Evolutionary conservation across 2,888 invertebrate genomes (phyloP), one percentile per base, ranked within the genome.

Genomic region (Cepaea hortensis): DNA sequence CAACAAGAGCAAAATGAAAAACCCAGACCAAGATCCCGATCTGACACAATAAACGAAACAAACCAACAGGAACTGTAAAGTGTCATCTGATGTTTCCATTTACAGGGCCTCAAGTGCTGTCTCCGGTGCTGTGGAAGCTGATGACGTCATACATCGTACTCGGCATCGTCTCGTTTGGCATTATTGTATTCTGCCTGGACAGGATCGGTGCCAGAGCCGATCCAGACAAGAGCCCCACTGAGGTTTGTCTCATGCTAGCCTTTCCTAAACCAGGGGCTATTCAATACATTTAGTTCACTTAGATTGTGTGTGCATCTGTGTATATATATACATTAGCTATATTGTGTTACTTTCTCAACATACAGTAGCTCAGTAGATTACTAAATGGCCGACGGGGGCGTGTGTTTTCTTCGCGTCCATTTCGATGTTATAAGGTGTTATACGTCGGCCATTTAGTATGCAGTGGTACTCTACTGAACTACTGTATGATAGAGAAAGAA

Each of bases 141-240:
- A 94, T 94, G 94, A 92, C 92, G 86, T 92, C 93, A 87, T 93
- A 93, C 87, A 86, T 94, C 7, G 91, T 93, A 23, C 90, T 94
- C 75, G 94, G 93, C 65, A 91, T 93, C 84, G 89, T 92, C 20
- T 93, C 93, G 3, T 94, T 94, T 89, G 90, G 92, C 75, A 91
- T 94, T 7, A 92, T 94, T 15, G 88, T 94, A 70, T 84, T 94
- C 18, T 92, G 93, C 85, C 89, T 94, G 81, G 93, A 94, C 87
- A 91, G 90, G 84, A 93, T 94, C 35, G 93, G 93, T 20, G 93
- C 94, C 83, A 91, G 91, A 75, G 90, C 92, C 3, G 91, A 92
- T 80, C 91, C 93, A 18, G 93, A 93, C 62, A 93, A 92, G 79
- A 89, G 92, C 3, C 91, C 92, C 46, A 90, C 92, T 75, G 91